These are phyloP conservation scores for Drosophila kambysellisi DNA, from an alignment of 2,888 invertebrate genomes.

Conservation along the genomic window DNA sequence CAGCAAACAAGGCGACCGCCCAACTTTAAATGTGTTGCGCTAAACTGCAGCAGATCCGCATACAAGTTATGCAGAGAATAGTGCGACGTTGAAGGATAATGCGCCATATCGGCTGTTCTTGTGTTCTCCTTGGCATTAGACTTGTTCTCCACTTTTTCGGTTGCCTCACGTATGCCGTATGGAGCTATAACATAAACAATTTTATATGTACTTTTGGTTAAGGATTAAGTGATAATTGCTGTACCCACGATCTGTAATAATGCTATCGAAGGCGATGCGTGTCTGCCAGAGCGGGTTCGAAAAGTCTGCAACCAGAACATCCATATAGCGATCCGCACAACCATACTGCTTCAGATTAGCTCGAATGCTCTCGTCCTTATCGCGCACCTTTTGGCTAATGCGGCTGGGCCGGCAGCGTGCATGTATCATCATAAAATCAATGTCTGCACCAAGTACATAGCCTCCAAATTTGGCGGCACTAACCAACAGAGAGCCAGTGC, in stretches of 20 bases:
- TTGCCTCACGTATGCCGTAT: slow-evolving; percentile 98
- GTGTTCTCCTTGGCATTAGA: slow-evolving; percentile 85
- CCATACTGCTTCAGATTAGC: slow-evolving; percentile 96
- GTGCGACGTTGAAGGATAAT: slow-evolving; percentile 93
- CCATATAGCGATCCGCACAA: slow-evolving; percentile 90
- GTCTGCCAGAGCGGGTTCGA: slow-evolving; percentile 92
- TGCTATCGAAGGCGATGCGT: slow-evolving; percentile 92
- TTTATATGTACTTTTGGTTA: not conserved
- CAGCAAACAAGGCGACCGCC: slow-evolving; percentile 96
- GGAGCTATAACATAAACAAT: slow-evolving; percentile 90
- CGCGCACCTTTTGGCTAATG: slow-evolving; percentile 91
- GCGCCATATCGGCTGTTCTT: slow-evolving; percentile 88
- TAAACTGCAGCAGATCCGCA: slow-evolving; percentile 93
- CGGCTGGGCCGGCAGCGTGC: slow-evolving; percentile 93
- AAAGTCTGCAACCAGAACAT: slow-evolving; percentile 96
- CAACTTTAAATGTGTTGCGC: slow-evolving; percentile 90
- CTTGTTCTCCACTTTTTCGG: slow-evolving; percentile 89
- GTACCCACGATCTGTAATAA: slow-evolving; percentile 97
- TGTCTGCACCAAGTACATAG: slow-evolving; percentile 95
- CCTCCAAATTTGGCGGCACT: slow-evolving; percentile 95
- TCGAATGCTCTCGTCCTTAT: slow-evolving; percentile 93
- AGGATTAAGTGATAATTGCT: not conserved
- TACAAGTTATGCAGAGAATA: slow-evolving; percentile 94
- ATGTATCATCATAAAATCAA: slow-evolving; percentile 97
- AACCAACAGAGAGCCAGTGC: slow-evolving; percentile 92